These are phyloP conservation scores for Palythoa caribaeorum DNA, from an alignment of 92 coral and sea anemone genomes.

Conservation along the genomic window DNA sequence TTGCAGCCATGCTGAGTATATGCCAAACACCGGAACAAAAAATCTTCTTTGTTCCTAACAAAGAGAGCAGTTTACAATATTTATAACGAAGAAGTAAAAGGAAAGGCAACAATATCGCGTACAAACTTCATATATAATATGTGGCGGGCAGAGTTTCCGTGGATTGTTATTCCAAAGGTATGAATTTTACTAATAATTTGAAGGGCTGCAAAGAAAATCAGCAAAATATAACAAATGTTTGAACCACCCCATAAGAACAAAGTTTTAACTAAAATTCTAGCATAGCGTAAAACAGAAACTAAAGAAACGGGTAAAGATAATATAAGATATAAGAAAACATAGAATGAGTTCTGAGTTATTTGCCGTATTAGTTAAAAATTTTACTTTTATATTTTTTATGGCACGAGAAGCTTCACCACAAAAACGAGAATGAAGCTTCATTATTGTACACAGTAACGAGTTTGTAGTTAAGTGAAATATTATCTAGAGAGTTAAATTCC, in stretches of 20 bases:
- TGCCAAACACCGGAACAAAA: conserved; percentile 53
- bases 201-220: too few relatives aligned
- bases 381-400: too few relatives aligned
- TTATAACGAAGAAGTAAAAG: conserved; percentile 50
- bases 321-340: neutral
- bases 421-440: too few relatives aligned
- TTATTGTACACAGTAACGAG: too few relatives aligned
- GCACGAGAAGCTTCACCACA: neutral
- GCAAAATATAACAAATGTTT: too few relatives aligned
- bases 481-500: too few relatives aligned
- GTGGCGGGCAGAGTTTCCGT: conserved; percentile 55
- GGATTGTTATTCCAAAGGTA: conserved; percentile 68
- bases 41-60: conserved; percentile 53
- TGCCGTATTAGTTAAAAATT: neutral
- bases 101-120: neutral
- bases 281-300: neutral
- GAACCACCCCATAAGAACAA: too few relatives aligned
- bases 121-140: conserved; percentile 51
- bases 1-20: conserved; percentile 15
- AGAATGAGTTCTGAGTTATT: neutral
- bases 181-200: neutral
- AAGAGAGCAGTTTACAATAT: conserved; percentile 41
- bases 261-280: too few relatives aligned
- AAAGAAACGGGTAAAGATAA: neutral
- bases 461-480: too few relatives aligned